A percentile compares a stretch with the other conserved stretches of the same genome.
These are phyloP conservation scores for Thecophora atra DNA, from an alignment of 2,888 invertebrate genomes.

Conservation along the genomic window DNA sequence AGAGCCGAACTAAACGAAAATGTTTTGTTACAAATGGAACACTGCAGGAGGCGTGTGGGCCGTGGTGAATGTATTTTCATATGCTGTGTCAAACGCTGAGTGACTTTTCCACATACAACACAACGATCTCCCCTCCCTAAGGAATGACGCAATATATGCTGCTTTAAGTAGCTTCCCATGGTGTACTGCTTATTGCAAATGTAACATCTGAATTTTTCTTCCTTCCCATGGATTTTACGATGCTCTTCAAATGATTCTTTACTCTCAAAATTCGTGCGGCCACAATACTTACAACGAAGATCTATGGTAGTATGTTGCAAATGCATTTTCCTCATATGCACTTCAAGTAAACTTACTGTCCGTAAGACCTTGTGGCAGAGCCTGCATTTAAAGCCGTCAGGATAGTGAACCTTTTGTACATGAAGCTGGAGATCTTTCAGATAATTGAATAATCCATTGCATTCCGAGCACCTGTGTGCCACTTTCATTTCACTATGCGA, in stretches of 20 bases:
- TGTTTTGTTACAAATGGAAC: slow-evolving; percentile 46
- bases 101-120: slow-evolving; percentile 48
- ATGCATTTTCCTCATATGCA: slow-evolving; percentile 48
- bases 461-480: slow-evolving; percentile 48
- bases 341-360: slow-evolving; percentile 43
- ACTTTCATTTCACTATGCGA: slow-evolving; percentile 46
- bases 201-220: slow-evolving; percentile 43
- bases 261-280: slow-evolving; percentile 43
- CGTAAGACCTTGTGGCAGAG: slow-evolving; percentile 45
- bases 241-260: slow-evolving; percentile 44
- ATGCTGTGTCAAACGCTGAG: slow-evolving; percentile 47
- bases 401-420: slow-evolving; percentile 46
- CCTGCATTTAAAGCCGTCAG: slow-evolving; percentile 47
- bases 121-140: slow-evolving; percentile 45
- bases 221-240: slow-evolving; percentile 41
- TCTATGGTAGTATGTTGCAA: slow-evolving; percentile 39
- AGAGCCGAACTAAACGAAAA: slow-evolving; percentile 49
- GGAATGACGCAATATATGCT: slow-evolving; percentile 46
- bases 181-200: slow-evolving; percentile 46
- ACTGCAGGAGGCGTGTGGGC: slow-evolving; percentile 45
- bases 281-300: slow-evolving; percentile 46
- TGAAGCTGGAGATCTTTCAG: slow-evolving; percentile 47
- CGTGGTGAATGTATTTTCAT: slow-evolving; percentile 50
- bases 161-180: slow-evolving; percentile 43
- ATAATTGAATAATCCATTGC: slow-evolving; percentile 47